A percentile compares a stretch with the other conserved stretches of the same genome.
These are phyloP conservation scores for Tiliqua scincoides DNA, from an alignment of 2,113 vertebrate species.

Conservation along the genomic window DNA sequence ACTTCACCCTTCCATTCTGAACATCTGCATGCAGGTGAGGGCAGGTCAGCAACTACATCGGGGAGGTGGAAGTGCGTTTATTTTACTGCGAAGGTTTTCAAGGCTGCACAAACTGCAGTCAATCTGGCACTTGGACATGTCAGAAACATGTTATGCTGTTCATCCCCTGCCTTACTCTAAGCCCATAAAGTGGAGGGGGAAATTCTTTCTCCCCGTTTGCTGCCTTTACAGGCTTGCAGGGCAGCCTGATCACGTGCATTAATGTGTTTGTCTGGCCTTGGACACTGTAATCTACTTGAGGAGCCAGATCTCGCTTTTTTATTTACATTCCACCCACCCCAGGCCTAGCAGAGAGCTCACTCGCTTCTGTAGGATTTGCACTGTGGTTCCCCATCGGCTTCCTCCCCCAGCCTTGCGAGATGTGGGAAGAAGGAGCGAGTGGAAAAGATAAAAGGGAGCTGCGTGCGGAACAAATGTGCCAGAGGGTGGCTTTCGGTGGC, in stretches of 20 bases:
- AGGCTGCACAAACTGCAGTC: neutral
- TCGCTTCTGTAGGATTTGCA: conserved; percentile 63
- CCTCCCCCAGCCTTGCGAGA: conserved; percentile 40
- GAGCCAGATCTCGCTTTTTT: conserved; percentile 31
- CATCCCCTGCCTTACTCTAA: neutral
- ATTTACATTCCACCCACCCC: conserved; percentile 23
- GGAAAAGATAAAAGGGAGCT: conserved; percentile 53
- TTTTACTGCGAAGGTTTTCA: neutral
- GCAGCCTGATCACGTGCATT: conserved; percentile 62
- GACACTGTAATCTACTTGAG: conserved; percentile 43
- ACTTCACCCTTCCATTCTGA: neutral
- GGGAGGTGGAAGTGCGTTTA: neutral
- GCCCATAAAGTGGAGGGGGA: neutral
- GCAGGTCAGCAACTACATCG: conserved; percentile 14
- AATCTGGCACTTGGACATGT: neutral
- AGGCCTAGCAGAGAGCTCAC: conserved; percentile 32
- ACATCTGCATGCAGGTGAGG: neutral
- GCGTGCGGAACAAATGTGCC: conserved; percentile 62
- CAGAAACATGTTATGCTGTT: neutral
- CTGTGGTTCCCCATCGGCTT: conserved; percentile 50
- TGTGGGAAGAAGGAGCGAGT: conserved; percentile 41
- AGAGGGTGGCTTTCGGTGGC: conserved; percentile 70
- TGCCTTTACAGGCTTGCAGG: conserved; percentile 3
- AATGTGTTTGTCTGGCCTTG: conserved; percentile 64
- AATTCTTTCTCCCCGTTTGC: neutral